Percentiles rank a stretch among this genome's conserved stretches.
Evolutionary conservation across 2,113 vertebrate genomes (phyloP).

Genomic region (Aphyosemion australe): DNA sequence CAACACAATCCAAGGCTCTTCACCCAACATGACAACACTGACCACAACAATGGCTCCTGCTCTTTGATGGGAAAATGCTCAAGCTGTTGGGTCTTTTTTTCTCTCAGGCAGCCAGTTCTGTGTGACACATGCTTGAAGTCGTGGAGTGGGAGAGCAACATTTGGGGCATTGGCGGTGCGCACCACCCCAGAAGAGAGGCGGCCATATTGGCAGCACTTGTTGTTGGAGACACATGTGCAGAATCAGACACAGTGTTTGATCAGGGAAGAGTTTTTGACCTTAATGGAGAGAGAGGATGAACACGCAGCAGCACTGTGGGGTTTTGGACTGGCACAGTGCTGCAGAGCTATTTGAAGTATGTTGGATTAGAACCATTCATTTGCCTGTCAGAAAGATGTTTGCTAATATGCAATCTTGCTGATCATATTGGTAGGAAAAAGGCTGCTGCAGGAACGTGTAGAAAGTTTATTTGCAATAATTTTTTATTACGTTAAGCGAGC

Average conservation of each 20-base stretch:
- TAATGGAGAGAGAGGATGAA: slow-evolving; percentile 27
- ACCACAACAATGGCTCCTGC: slow-evolving; percentile 73
- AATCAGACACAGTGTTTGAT: slow-evolving; percentile 55
- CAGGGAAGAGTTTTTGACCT: slow-evolving; percentile 19
- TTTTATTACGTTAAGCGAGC: no score
- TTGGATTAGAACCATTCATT: slow-evolving; percentile 27
- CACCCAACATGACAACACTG: slow-evolving; percentile 74
- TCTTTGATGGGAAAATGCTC: slow-evolving; percentile 66
- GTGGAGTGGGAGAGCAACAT: not conserved
- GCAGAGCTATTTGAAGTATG: slow-evolving; percentile 27
- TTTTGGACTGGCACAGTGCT: slow-evolving; percentile 6
- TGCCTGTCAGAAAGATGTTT: slow-evolving; percentile 31
- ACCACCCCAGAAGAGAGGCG: slow-evolving; percentile 40
- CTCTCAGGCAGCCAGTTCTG: slow-evolving; percentile 54
- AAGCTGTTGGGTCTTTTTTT: slow-evolving; percentile 65
- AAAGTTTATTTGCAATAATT: slow-evolving; percentile 6
- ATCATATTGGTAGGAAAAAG: not conserved
- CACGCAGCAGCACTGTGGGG: slow-evolving; percentile 29
- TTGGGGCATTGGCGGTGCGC: slow-evolving; percentile 28
- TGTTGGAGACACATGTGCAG: slow-evolving; percentile 56
- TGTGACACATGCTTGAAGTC: slow-evolving; percentile 64
- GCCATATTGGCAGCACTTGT: slow-evolving; percentile 66
- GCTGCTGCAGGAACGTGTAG: slow-evolving; percentile 6
- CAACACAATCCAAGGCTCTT: slow-evolving; percentile 55
- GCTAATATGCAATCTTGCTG: slow-evolving; percentile 17